Percentiles rank a stretch among this genome's conserved stretches.
phyloP scores from a whole-genome alignment of 2,797 vertebrate species.

The Periparus ater region DNA sequence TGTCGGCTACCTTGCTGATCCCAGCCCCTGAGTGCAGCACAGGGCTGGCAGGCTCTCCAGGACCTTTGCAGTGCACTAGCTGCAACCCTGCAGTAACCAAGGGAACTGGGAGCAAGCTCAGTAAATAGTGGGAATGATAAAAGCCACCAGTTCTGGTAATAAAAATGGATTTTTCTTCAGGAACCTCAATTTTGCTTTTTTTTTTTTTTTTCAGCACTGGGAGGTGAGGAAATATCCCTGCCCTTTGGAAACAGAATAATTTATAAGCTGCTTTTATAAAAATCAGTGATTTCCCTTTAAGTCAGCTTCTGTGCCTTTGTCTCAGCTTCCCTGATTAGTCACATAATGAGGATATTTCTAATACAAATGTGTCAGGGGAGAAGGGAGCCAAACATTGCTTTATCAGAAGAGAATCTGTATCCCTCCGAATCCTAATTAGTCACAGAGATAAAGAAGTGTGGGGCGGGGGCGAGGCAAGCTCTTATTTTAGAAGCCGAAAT shows the following conservation, averaged over 20 bases:
- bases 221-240: not conserved
- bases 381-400: not conserved
- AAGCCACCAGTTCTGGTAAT: not conserved
- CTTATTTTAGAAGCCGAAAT: not conserved
- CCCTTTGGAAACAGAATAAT: not conserved
- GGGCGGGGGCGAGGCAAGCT: accelerated
- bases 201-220: not conserved
- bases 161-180: not conserved
- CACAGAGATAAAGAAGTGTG: not conserved
- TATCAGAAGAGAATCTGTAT: constrained; percentile 32
- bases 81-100: not conserved
- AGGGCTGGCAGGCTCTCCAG: not conserved
- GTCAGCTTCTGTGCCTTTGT: not conserved
- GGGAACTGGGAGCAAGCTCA: not conserved
- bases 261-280: not conserved
- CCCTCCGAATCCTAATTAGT: not conserved
- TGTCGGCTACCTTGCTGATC: not conserved
- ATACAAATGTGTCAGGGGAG: constrained; percentile 24
- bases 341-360: constrained; percentile 46
- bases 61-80: not conserved
- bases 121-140: not conserved
- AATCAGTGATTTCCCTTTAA: constrained; percentile 18
- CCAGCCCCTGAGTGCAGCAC: accelerated
- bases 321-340: constrained; percentile 21
- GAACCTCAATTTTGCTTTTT: not conserved